These are phyloP conservation scores for Gymnarchus niloticus DNA, from an alignment of 2,113 vertebrate species.

Conservation along the genomic window DNA sequence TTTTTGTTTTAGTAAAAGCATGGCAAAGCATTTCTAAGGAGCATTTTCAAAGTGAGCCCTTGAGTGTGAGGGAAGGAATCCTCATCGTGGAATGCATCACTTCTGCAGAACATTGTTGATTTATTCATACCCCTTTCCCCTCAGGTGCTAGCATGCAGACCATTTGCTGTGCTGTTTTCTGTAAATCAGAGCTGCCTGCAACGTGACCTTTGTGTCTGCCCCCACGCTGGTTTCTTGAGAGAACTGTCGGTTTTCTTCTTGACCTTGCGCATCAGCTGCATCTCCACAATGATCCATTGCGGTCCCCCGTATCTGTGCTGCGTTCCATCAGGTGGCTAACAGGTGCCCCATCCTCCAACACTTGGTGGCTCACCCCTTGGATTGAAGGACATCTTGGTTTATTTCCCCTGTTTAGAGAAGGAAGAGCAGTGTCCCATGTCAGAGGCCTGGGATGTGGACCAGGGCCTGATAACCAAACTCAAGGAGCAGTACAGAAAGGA, in stretches of 20 bases:
- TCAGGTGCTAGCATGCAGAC: neutral
- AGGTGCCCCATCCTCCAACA: neutral
- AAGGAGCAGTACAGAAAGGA: slow-evolving; percentile 99
- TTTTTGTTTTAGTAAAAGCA: neutral
- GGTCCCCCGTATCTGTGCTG: neutral
- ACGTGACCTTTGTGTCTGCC: neutral
- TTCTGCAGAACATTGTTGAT: neutral
- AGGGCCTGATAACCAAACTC: slow-evolving; percentile 98
- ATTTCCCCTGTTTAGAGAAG: slow-evolving; percentile 92
- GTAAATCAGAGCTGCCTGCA: neutral
- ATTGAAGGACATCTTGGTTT: slow-evolving; percentile 67
- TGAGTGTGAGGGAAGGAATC: neutral
- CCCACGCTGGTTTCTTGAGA: neutral
- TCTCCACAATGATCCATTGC: neutral
- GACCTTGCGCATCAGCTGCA: no score
- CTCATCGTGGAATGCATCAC: neutral
- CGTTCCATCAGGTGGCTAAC: neutral
- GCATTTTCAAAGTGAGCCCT: neutral
- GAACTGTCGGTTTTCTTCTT: neutral
- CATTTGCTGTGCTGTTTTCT: neutral
- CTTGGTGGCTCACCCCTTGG: neutral
- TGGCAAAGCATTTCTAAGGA: neutral
- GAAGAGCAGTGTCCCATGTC: slow-evolving; percentile 90
- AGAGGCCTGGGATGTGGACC: slow-evolving; percentile 99
- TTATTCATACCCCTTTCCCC: neutral